Percentiles rank a stretch among this genome's conserved stretches.
Conservation (phyloP, 2,113 vertebrate species). For the Catharus fuscescens region DNA sequence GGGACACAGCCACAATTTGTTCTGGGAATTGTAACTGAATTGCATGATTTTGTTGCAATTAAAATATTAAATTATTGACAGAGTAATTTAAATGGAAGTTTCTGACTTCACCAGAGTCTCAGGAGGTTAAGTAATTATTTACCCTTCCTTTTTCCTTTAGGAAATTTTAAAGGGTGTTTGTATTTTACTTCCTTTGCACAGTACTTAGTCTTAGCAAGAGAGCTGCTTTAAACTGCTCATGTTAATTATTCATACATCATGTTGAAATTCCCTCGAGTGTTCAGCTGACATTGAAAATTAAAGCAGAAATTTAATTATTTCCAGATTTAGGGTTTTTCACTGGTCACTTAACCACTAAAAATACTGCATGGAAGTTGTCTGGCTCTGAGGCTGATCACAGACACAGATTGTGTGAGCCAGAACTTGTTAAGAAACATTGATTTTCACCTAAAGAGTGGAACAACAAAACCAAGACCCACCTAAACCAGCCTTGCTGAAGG, state of each 20-base stretch:
- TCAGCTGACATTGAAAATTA: neutral
- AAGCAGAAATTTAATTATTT: neutral
- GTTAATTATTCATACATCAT: slow-evolving; percentile 24
- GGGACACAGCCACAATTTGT: neutral
- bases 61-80: neutral
- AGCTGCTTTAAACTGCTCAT: neutral
- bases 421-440: neutral
- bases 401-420: fast-evolving
- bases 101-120: neutral
- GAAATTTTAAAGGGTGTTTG: neutral
- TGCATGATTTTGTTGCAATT: neutral
- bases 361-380: neutral
- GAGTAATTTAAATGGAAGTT: neutral
- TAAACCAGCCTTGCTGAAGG: neutral
- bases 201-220: neutral
- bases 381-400: neutral
- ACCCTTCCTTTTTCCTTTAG: neutral
- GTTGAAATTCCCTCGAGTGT: neutral
- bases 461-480: neutral
- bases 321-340: neutral
- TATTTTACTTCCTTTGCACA: neutral
- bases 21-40: neutral
- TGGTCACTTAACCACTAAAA: neutral
- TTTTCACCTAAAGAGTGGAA: neutral
- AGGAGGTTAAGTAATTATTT: slow-evolving; percentile 10